Conservation (phyloP, 2,113 vertebrate species). For the Catharus bicknelli region DNA sequence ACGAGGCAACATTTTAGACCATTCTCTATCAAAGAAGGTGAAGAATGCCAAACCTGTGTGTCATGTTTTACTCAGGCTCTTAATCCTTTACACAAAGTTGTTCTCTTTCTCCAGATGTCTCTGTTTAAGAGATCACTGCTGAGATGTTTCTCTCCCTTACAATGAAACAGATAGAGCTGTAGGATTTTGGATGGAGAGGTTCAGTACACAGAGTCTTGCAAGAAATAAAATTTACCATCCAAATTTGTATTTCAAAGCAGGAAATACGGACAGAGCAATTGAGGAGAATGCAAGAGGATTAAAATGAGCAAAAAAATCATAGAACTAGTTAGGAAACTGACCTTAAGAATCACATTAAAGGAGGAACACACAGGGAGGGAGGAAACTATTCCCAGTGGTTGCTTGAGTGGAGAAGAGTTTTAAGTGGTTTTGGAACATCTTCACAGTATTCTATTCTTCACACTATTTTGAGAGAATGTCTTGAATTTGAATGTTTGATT, state of each 20-base stretch:
- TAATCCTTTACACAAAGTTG: not conserved
- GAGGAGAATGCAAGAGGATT: not conserved
- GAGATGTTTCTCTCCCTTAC: not conserved
- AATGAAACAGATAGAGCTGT: not conserved
- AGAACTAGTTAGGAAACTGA: not conserved
- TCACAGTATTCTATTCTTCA: not conserved
- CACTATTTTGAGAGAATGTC: not conserved
- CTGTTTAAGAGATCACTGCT: not conserved
- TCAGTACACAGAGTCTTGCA: not conserved
- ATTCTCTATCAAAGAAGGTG: not conserved
- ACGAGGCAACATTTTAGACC: not conserved
- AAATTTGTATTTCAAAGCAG: not conserved
- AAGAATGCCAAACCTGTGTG: not conserved
- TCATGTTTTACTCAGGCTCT: not conserved
- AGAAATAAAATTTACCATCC: not conserved
- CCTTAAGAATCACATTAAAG: not conserved
- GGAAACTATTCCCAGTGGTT: not conserved
- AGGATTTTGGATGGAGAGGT: not conserved
- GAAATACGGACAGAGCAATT: not conserved
- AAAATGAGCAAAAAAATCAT: not conserved
- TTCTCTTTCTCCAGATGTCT: not conserved
- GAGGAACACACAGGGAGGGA: not conserved
- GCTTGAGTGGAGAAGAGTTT: not conserved
- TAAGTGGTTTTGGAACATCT: conserved; percentile 10
- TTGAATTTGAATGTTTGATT: not conserved